Evolutionary conservation across 2,113 vertebrate species (phyloP), one percentile per base, ranked within the genome.

Genomic region (Corydoras maculifer): DNA sequence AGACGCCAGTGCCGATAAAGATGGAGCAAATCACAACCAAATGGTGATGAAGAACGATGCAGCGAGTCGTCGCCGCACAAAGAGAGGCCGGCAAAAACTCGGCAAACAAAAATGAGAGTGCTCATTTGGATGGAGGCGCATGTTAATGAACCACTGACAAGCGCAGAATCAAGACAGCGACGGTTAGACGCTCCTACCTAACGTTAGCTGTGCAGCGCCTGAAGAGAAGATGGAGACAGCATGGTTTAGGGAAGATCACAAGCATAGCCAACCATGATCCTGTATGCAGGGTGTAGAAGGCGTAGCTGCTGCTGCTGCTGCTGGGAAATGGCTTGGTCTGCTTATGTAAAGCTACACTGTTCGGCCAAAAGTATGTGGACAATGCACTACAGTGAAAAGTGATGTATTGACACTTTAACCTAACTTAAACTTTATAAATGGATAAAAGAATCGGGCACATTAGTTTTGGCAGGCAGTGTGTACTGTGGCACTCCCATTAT

Each of bases 151-250:
- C 62, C 73, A 88, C 73, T 14, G 81, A 82, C 62, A 77, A 86
- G 79, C 58, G 75, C 67, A 88, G 77, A 65, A 73, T 79, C 30
- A 86, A 85, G 77, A 81, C 78, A 87, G 78, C 83, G 77, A 86
- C 64, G 83, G 80, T 83, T 73, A 88, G 81, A 83, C 83, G 79
- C 69, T 85, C 89, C 85, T 91, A 91, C 89, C 89, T 88, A 91
- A 86, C 50, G 88, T 90, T 79, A 91, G 88, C 85, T 87, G 88
- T 80, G 88, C 86, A 85, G 88, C 84, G 65, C 89, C 89, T 91
- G 88, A 62, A 80, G 87, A 85, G 77, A 78, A 88, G 81, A 87
- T 55, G 78, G 69, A 85, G 67, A 86, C 81, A 75, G 75, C 51
- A 78, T 82, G 82, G 82, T 81, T 79, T 65, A 75, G 78, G 51